These are phyloP conservation scores for Erythrolamprus reginae DNA, from an alignment of 2,113 vertebrate genomes.

Conservation along the genomic window DNA sequence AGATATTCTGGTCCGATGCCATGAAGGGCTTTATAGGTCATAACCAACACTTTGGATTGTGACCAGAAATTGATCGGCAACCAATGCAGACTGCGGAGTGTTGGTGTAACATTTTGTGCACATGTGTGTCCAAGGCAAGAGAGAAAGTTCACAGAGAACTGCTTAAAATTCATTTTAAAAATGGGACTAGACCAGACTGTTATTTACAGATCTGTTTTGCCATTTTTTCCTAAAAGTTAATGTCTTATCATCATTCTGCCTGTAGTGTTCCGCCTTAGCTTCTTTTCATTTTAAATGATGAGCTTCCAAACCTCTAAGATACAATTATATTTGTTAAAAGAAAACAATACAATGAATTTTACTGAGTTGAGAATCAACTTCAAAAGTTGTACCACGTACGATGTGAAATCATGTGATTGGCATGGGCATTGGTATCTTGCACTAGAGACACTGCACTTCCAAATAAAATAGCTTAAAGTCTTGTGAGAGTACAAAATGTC, in stretches of 20 bases:
- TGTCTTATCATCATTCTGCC: background rate
- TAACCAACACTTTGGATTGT: too few species aligned
- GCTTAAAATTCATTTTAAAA: background rate
- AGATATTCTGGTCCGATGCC: too few species aligned
- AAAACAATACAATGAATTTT: background rate
- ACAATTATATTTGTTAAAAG: background rate
- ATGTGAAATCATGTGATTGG: background rate
- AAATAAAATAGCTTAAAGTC: background rate
- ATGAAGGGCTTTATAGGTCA: too few species aligned
- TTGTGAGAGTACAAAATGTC: background rate
- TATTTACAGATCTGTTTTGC: background rate
- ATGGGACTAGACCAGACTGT: background rate
- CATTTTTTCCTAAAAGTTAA: background rate
- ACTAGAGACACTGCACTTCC: background rate
- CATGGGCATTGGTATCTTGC: background rate
- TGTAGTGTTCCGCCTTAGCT: background rate
- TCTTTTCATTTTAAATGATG: background rate
- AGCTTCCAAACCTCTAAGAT: background rate
- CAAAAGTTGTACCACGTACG: background rate
- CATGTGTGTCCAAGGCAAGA: background rate
- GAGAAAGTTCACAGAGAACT: background rate
- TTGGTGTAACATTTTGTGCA: too few species aligned
- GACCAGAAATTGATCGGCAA: too few species aligned
- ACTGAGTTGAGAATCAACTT: background rate
- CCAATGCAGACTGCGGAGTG: too few species aligned